Percentiles rank a stretch among this genome's conserved stretches.
These are phyloP conservation scores for Crenuchus spilurus DNA, from an alignment of 2,797 vertebrate genomes.

Conservation along the genomic window DNA sequence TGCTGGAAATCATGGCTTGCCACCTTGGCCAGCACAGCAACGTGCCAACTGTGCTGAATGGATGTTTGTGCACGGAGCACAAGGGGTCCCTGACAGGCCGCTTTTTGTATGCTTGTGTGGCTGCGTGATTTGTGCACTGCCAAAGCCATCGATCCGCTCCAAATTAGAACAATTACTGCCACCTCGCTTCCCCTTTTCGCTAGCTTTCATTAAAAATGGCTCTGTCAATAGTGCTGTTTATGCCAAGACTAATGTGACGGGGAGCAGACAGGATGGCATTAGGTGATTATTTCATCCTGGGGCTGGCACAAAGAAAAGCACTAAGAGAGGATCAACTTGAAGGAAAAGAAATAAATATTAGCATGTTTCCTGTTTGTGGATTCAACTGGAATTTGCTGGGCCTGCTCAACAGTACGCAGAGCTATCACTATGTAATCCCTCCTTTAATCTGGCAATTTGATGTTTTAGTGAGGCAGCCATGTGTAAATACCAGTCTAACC, in stretches of 20 bases:
- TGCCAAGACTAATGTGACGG: conserved; percentile 61
- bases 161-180: conserved; percentile 67
- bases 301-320: conserved; percentile 32
- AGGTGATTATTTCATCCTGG: conserved; percentile 61
- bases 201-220: conserved; percentile 66
- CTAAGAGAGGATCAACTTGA: conserved; percentile 24
- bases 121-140: conserved; percentile 69
- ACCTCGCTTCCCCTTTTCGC: conserved; percentile 57
- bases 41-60: conserved; percentile 65
- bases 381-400: conserved; percentile 1
- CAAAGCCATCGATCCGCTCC: conserved; percentile 71
- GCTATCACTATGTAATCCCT: neutral
- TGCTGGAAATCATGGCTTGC: conserved; percentile 43
- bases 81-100: conserved; percentile 54
- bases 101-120: conserved; percentile 64
- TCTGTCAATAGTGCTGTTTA: conserved; percentile 66
- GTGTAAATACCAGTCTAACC: neutral
- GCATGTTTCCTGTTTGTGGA: conserved; percentile 14
- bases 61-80: conserved; percentile 59
- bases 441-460: conserved; percentile 2
- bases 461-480: conserved; percentile 6
- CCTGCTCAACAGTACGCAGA: conserved; percentile 3
- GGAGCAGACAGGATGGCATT: conserved; percentile 63
- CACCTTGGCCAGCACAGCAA: conserved; percentile 53
- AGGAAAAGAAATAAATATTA: conserved; percentile 42